phyloP scores from a whole-genome alignment of 2,113 vertebrate genomes.

The human region DNA sequence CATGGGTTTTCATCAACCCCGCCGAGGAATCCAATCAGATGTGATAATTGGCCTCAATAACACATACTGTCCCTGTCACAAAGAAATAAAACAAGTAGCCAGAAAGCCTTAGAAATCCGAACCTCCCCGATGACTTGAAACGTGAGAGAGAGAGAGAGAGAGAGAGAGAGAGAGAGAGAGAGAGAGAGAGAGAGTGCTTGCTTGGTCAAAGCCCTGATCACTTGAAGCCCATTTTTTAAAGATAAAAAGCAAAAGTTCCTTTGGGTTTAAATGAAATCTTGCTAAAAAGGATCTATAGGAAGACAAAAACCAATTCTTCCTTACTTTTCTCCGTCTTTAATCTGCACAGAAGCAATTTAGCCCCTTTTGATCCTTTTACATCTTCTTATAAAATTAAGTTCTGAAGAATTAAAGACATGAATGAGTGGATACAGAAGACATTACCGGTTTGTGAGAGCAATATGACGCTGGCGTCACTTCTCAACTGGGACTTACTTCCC shows the following conservation, averaged over 20 bases:
- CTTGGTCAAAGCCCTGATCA: background rate
- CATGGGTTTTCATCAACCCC: background rate
- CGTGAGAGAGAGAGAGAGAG: too few relatives aligned
- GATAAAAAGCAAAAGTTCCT: background rate
- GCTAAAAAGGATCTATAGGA: constrained; percentile 21
- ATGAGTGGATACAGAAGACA: background rate
- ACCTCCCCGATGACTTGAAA: background rate
- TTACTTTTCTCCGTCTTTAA: constrained; percentile 34
- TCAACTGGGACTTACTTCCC: background rate
- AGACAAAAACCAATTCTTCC: constrained; percentile 39
- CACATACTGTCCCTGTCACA: background rate
- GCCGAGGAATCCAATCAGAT: background rate
- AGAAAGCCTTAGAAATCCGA: background rate
- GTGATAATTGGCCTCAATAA: background rate
- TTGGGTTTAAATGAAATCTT: constrained; percentile 44
- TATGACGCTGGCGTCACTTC: background rate
- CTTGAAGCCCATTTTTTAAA: background rate
- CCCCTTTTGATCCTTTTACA: background rate
- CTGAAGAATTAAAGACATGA: constrained; percentile 43
- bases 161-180: background rate
- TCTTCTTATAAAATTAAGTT: constrained; percentile 1
- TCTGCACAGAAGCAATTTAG: constrained; percentile 7
- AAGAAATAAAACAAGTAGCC: background rate
- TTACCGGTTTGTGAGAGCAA: background rate
- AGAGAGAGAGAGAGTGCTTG: background rate